phyloP scores from a whole-genome alignment of 2,113 vertebrate species.

The Macaca mulatta region DNA sequence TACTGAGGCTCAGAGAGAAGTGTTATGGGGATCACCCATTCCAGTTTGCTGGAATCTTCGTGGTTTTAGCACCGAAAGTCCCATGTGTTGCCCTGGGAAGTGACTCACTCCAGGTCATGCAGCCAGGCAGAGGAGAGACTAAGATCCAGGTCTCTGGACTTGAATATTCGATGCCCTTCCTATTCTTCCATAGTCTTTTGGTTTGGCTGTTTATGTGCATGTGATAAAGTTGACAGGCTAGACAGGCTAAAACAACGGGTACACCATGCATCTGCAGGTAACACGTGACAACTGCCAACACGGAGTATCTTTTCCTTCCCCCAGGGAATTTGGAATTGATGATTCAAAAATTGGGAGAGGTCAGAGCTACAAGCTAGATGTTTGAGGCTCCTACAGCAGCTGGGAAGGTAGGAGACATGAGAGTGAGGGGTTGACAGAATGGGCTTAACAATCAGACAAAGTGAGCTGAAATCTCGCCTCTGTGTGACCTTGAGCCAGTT shows the following conservation, averaged over 20 bases:
- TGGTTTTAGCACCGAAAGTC: background rate
- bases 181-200: background rate
- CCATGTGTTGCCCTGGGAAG: background rate
- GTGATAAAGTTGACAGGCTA: background rate
- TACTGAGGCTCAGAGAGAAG: background rate
- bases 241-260: background rate
- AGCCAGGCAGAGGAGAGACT: background rate
- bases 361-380: background rate
- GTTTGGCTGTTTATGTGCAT: background rate
- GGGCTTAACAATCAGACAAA: background rate
- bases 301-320: background rate
- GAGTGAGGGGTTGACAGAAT: background rate
- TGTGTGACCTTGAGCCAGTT: background rate
- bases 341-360: background rate
- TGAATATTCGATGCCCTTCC: fast-evolving
- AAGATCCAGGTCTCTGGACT: no score
- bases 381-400: background rate
- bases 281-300: fast-evolving
- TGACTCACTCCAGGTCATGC: background rate
- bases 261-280: fast-evolving
- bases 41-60: background rate
- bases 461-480: background rate
- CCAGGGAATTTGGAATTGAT: background rate
- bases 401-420: fast-evolving
- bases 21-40: background rate